Evolutionary conservation across 2,888 invertebrate species (phyloP).

Genomic region (Drosophila siamana): DNA sequence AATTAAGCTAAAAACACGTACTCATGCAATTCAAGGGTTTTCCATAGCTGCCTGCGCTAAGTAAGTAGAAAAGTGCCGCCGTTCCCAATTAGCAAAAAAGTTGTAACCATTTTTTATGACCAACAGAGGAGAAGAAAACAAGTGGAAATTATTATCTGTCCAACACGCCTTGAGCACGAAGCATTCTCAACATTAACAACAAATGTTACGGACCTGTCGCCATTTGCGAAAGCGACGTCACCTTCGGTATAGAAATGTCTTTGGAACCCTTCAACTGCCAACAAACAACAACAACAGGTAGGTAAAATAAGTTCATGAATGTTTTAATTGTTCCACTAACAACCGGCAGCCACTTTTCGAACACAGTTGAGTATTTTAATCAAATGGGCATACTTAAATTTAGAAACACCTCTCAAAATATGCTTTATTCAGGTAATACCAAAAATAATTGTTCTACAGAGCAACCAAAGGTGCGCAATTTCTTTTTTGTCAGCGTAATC

Average conservation of each 20-base stretch:
- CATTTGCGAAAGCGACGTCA: conserved; percentile 22
- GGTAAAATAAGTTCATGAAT: conserved; percentile 20
- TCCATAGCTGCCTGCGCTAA: conserved; percentile 43
- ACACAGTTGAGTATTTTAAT: background rate
- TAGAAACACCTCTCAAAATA: conserved; percentile 75
- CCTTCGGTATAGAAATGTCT: background rate
- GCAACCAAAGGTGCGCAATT: too few species aligned
- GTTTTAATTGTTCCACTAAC: conserved; percentile 55
- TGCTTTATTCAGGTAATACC: conserved; percentile 61
- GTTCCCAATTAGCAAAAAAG: conserved; percentile 67
- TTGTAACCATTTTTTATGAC: conserved; percentile 37
- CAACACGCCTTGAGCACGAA: conserved; percentile 70
- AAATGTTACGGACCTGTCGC: conserved; percentile 47
- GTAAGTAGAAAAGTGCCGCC: conserved; percentile 67
- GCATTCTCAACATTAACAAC: conserved; percentile 46
- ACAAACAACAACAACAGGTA: conserved; percentile 23
- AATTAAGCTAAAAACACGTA: conserved; percentile 73
- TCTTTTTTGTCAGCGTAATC: too few species aligned
- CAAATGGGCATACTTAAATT: background rate
- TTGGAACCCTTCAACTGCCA: conserved; percentile 36
- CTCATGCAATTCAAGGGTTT: conserved; percentile 31
- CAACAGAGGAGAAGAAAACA: background rate
- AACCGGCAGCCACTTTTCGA: background rate
- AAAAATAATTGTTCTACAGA: too few species aligned
- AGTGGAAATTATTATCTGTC: conserved; percentile 26